Percentiles rank a stretch among this genome's conserved stretches.
Conservation (phyloP, 2,797 vertebrate species). For the Darevskia nairensis region DNA sequence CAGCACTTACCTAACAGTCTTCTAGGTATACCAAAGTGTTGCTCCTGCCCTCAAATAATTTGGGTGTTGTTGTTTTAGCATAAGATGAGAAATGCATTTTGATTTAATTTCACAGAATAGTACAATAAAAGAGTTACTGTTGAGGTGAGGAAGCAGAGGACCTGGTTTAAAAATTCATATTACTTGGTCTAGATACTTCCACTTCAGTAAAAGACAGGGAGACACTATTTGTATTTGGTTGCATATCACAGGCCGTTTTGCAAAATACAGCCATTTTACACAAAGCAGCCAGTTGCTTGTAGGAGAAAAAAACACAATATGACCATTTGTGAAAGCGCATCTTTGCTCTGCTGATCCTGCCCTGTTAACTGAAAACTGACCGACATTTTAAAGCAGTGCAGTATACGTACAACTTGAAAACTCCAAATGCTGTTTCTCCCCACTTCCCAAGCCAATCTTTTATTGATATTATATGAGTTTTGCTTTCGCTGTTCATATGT, state of each 20-base stretch:
- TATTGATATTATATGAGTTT: background rate
- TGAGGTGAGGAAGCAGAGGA: background rate
- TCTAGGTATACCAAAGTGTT: background rate
- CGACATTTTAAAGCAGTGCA: background rate
- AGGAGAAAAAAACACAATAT: background rate
- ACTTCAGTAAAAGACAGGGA: no score
- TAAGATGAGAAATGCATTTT: background rate
- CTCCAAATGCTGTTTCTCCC: background rate
- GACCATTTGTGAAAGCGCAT: background rate
- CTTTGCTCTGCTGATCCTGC: background rate
- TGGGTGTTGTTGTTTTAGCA: background rate
- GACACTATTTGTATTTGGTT: background rate
- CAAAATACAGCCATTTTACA: constrained; percentile 1
- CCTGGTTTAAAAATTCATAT: background rate
- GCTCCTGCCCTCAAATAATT: background rate
- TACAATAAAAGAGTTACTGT: background rate
- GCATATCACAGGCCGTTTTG: background rate
- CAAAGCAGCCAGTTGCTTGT: background rate
- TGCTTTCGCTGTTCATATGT: background rate
- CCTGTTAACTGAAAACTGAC: background rate
- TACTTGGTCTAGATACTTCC: background rate
- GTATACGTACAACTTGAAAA: background rate
- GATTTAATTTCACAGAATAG: background rate
- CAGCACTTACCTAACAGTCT: background rate
- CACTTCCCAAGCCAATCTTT: background rate